phyloP scores from a whole-genome alignment of 2,113 vertebrate genomes.

The Pao palembangensis region DNA sequence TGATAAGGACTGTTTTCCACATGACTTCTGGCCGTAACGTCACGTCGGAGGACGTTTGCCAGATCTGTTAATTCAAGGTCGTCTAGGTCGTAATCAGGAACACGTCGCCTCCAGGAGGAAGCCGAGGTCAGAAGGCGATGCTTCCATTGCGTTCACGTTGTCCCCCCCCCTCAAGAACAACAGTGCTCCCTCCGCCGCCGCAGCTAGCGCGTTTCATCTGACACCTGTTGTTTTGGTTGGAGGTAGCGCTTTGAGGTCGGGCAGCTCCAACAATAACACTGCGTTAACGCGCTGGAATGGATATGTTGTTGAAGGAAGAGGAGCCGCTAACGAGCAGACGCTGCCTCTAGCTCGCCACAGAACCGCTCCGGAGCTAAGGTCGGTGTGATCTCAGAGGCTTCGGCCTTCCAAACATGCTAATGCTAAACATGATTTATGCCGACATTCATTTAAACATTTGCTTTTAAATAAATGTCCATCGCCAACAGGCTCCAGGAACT shows the following conservation, averaged over 20 bases:
- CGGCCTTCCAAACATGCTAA: no score
- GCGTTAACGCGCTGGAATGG: slow-evolving; percentile 40
- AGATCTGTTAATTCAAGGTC: slow-evolving; percentile 49
- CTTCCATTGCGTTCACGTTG: slow-evolving; percentile 28
- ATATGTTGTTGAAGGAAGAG: slow-evolving; percentile 35
- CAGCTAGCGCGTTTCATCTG: slow-evolving; percentile 33
- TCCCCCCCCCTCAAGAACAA: slow-evolving; percentile 26
- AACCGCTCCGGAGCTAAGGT: no score
- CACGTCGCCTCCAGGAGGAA: slow-evolving; percentile 14
- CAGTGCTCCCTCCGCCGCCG: slow-evolving; percentile 5
- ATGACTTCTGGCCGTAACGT: slow-evolving; percentile 43
- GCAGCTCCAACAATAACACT: slow-evolving; percentile 36
- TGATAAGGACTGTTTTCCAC: slow-evolving; percentile 76
- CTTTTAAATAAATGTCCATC: no score
- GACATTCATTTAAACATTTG: no score
- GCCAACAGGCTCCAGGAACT: no score
- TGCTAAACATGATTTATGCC: no score
- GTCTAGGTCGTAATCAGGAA: slow-evolving; percentile 21
- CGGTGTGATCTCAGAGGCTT: no score
- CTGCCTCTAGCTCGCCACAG: not conserved
- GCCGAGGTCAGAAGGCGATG: slow-evolving; percentile 51
- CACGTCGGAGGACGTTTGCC: slow-evolving; percentile 18
- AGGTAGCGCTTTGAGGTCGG: slow-evolving; percentile 44
- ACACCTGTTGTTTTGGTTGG: slow-evolving; percentile 67
- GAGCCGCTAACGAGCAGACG: slow-evolving; percentile 40